A percentile compares a stretch with the other conserved stretches of the same genome.
Conservation (phyloP, 2,888 invertebrate genomes). For the Ormyrus nitidulus region DNA sequence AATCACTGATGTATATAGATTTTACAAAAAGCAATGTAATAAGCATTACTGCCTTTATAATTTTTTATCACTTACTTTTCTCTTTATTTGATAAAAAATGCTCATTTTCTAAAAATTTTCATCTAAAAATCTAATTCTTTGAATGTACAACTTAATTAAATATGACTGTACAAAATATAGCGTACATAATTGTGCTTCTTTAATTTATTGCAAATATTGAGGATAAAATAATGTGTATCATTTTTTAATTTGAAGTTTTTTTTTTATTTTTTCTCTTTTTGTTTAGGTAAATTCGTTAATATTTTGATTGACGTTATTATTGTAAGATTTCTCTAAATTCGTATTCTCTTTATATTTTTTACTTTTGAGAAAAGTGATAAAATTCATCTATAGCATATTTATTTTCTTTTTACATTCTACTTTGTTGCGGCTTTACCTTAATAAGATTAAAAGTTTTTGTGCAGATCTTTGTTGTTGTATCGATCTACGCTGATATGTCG, state of each 20-base stretch:
- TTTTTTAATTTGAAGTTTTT: constrained; percentile 14
- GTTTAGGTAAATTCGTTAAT: constrained; percentile 47
- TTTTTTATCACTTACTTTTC: neutral
- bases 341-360: constrained; percentile 14
- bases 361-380: constrained; percentile 34
- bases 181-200: constrained; percentile 66
- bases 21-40: neutral
- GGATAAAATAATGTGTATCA: constrained; percentile 23
- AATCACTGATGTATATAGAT: constrained; percentile 35
- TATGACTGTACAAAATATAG: constrained; percentile 71
- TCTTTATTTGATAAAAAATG: constrained; percentile 45
- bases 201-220: constrained; percentile 64
- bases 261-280: constrained; percentile 2
- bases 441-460: constrained; percentile 40
- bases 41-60: constrained; percentile 8
- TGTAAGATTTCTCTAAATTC: constrained; percentile 33
- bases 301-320: constrained; percentile 44
- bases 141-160: constrained; percentile 62
- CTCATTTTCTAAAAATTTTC: constrained; percentile 35
- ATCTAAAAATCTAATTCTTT: constrained; percentile 43
- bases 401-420: constrained; percentile 41
- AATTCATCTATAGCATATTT: constrained; percentile 16
- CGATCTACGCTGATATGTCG: constrained; percentile 36
- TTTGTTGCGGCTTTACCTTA: neutral
- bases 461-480: constrained; percentile 21